Conservation (phyloP, 2,797 vertebrate genomes). For the Calcarius lapponicus region DNA sequence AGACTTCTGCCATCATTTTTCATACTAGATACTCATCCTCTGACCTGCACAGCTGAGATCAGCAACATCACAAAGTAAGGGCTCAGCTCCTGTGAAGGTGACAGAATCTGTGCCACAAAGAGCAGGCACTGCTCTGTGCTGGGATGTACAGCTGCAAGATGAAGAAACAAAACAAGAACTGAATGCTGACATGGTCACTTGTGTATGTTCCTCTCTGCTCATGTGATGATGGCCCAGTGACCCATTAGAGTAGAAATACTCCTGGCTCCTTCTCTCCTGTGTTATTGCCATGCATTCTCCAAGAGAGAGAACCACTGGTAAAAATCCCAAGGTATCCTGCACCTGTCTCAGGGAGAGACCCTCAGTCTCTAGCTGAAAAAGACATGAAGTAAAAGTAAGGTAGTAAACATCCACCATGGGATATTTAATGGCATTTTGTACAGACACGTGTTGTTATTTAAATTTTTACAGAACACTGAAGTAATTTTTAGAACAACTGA, state of each 20-base stretch:
- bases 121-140: background rate
- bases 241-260: background rate
- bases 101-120: background rate
- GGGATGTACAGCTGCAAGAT: background rate
- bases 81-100: background rate
- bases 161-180: background rate
- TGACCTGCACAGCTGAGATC: background rate
- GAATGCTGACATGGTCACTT: background rate
- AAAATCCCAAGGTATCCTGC: background rate
- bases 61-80: background rate
- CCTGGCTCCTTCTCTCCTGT: background rate
- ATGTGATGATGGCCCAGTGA: background rate
- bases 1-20: background rate
- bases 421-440: background rate
- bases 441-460: background rate
- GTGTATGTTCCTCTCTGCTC: background rate
- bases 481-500: background rate
- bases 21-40: background rate
- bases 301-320: background rate
- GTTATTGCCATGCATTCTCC: background rate
- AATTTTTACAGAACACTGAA: background rate
- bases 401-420: background rate
- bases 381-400: background rate
- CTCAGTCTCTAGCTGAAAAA: background rate
- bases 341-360: background rate